Evolutionary conservation across 1,140 invertebrate species (phyloP).

Genomic region (Holotrichia oblita): DNA sequence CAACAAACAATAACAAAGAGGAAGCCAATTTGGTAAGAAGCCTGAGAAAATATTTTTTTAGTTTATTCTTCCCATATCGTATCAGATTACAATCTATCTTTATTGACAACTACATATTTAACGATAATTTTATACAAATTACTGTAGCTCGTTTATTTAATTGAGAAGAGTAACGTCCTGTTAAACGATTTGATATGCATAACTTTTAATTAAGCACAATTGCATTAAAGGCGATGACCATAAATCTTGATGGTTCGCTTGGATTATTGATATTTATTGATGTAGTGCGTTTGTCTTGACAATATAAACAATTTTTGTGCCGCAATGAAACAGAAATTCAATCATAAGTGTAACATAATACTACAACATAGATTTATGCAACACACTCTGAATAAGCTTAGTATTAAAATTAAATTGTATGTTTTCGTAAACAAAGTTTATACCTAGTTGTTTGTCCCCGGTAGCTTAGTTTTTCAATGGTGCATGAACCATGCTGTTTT

Average conservation of each 20-base stretch:
- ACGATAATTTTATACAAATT: constrained; percentile 16
- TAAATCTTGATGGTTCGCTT: constrained; percentile 35
- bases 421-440: background rate
- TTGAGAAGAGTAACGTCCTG: background rate
- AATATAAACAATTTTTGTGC: background rate
- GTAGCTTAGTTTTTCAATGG: background rate
- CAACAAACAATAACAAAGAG: constrained; percentile 19
- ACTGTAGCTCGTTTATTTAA: background rate
- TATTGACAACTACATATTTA: constrained; percentile 9
- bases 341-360: background rate
- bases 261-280: constrained; percentile 40
- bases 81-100: background rate
- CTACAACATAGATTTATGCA: background rate
- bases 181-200: background rate
- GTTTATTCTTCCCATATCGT: background rate
- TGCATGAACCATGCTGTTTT: background rate
- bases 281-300: background rate
- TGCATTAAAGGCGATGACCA: constrained; percentile 6
- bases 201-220: constrained; percentile 1
- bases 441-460: background rate
- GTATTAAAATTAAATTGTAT: background rate
- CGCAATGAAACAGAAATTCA: background rate
- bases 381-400: no score
- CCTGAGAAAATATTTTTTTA: constrained; percentile 17
- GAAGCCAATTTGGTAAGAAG: constrained; percentile 20